Conservation (phyloP, 1,140 invertebrate species). For the Musca vetustissima region DNA sequence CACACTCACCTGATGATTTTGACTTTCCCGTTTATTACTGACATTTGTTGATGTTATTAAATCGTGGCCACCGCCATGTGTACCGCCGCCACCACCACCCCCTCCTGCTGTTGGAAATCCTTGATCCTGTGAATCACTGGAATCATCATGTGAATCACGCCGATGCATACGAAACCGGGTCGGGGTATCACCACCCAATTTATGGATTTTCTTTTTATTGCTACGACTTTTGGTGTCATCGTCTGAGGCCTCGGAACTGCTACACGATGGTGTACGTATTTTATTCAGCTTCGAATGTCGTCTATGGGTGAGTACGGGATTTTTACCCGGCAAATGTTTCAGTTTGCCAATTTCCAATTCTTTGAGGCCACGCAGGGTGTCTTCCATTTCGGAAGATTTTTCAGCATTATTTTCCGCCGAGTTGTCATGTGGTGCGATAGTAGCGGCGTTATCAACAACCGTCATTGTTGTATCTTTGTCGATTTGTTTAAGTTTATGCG, state of each 20-base stretch:
- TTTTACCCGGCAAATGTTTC: constrained; percentile 62
- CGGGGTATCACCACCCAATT: constrained; percentile 62
- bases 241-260: constrained; percentile 87
- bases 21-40: constrained; percentile 24
- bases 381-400: constrained; percentile 34
- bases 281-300: constrained; percentile 70
- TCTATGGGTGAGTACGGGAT: constrained; percentile 58
- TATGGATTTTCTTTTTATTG: constrained; percentile 75
- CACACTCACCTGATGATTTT: constrained; percentile 22
- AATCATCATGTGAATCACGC: constrained; percentile 76
- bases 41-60: constrained; percentile 27
- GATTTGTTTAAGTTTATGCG: constrained; percentile 49
- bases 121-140: constrained; percentile 73
- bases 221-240: constrained; percentile 83
- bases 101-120: constrained; percentile 56
- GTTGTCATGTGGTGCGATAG: neutral
- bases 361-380: constrained; percentile 43
- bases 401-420: neutral
- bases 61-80: constrained; percentile 8
- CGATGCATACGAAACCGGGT: constrained; percentile 62
- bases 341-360: constrained; percentile 50
- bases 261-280: constrained; percentile 81
- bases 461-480: constrained; percentile 36
- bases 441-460: constrained; percentile 36
- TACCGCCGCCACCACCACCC: no score